A percentile compares a stretch with the other conserved stretches of the same genome.
Conservation (phyloP, 2,113 vertebrate genomes). For the Aegypius monachus region DNA sequence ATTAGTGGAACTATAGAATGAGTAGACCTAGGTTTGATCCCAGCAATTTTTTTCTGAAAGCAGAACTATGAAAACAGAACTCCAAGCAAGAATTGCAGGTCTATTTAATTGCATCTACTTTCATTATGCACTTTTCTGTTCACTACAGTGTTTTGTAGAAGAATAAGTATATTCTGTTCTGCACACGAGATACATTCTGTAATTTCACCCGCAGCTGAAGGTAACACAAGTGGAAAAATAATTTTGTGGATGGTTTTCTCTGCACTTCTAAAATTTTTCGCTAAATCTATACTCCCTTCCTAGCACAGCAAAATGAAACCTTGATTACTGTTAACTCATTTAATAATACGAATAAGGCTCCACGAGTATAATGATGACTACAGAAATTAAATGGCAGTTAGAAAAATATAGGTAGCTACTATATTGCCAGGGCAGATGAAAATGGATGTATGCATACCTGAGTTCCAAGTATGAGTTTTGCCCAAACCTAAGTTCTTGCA, state of each 20-base stretch:
- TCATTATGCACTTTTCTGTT: background rate
- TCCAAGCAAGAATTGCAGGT: background rate
- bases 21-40: background rate
- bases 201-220: background rate
- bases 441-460: background rate
- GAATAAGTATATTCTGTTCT: background rate
- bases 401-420: background rate
- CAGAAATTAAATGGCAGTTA: background rate
- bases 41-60: background rate
- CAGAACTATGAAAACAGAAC: background rate
- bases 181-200: background rate
- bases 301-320: background rate
- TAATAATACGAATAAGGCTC: background rate
- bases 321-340: background rate
- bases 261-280: background rate
- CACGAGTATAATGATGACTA: background rate
- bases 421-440: background rate
- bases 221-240: background rate
- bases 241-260: background rate
- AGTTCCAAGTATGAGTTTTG: background rate
- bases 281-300: background rate
- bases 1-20: background rate
- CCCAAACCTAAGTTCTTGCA: background rate
- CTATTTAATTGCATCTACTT: background rate
- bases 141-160: background rate